Percentiles rank a stretch among this genome's conserved stretches.
These are phyloP conservation scores for Danionella cerebrum DNA, from an alignment of 2,113 vertebrate genomes.

Conservation along the genomic window DNA sequence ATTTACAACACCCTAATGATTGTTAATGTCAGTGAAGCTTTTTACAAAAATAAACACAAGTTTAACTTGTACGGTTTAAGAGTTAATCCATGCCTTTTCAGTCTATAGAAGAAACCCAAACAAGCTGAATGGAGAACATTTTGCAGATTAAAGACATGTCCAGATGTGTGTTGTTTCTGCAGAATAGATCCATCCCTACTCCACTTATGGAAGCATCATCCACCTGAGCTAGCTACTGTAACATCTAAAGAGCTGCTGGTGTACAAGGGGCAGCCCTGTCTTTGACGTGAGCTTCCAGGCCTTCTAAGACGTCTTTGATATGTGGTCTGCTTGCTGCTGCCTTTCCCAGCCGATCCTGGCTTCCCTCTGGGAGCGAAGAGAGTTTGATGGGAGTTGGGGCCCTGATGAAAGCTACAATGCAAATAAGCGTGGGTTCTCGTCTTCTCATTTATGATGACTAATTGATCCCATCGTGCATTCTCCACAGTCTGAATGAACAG, in stretches of 20 bases:
- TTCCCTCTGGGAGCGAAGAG: neutral
- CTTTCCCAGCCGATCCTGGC: slow-evolving; percentile 21
- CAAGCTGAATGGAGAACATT: too few species aligned
- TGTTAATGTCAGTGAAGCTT: too few species aligned
- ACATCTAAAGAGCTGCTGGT: slow-evolving; percentile 1
- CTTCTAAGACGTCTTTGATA: slow-evolving; percentile 32
- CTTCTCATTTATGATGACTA: slow-evolving; percentile 30
- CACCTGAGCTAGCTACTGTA: neutral
- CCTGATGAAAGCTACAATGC: slow-evolving; percentile 45
- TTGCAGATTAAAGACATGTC: too few species aligned
- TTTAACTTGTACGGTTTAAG: too few species aligned
- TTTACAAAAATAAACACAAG: too few species aligned
- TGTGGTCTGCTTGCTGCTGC: slow-evolving; percentile 15
- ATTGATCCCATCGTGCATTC: slow-evolving; percentile 49
- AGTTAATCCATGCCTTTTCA: too few species aligned
- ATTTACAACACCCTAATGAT: too few species aligned
- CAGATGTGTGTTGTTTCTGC: too few species aligned
- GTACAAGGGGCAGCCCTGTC: neutral
- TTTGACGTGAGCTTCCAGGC: neutral
- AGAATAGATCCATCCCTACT: neutral
- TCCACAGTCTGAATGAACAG: neutral
- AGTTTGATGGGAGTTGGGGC: slow-evolving; percentile 23
- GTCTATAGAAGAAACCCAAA: neutral
- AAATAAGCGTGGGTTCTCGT: slow-evolving; percentile 29
- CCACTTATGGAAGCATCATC: neutral